Evolutionary conservation across 2,888 invertebrate species (phyloP).

Genomic region (Macrophya alboannulata): DNA sequence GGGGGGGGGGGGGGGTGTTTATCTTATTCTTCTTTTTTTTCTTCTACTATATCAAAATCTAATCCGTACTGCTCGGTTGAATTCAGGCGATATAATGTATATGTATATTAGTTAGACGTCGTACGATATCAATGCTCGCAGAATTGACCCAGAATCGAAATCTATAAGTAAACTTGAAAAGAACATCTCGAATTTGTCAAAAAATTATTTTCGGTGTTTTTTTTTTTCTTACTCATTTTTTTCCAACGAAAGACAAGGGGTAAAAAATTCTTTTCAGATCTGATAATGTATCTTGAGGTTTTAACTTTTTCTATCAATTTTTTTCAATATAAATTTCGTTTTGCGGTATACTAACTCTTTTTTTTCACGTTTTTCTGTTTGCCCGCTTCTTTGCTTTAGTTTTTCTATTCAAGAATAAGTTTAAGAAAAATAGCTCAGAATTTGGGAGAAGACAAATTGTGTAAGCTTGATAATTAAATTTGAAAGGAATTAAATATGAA

Average conservation of each 20-base stretch:
- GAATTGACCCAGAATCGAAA: not conserved
- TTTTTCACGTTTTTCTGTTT: not conserved
- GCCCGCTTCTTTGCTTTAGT: not conserved
- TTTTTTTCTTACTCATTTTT: not conserved
- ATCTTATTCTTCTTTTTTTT: conserved; percentile 4
- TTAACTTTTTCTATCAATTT: not conserved
- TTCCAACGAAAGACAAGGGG: not conserved
- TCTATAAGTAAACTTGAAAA: not conserved
- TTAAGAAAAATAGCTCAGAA: not conserved
- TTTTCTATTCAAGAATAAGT: not conserved
- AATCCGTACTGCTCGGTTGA: conserved; percentile 3
- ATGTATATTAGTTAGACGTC: not conserved
- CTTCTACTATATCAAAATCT: conserved; percentile 14
- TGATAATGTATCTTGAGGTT: no score
- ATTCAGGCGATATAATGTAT: not conserved
- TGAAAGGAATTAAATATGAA: no score
- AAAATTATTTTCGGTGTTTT: not conserved
- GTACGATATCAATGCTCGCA: not conserved
- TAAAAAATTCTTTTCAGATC: no score
- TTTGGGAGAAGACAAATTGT: not conserved
- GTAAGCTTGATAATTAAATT: no score
- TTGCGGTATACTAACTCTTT: not conserved
- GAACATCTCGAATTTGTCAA: not conserved
- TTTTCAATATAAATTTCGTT: not conserved
- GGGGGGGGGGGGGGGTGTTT: no score